Conservation (phyloP, 2,797 vertebrate genomes). For the Euphonia xanthogaster region DNA sequence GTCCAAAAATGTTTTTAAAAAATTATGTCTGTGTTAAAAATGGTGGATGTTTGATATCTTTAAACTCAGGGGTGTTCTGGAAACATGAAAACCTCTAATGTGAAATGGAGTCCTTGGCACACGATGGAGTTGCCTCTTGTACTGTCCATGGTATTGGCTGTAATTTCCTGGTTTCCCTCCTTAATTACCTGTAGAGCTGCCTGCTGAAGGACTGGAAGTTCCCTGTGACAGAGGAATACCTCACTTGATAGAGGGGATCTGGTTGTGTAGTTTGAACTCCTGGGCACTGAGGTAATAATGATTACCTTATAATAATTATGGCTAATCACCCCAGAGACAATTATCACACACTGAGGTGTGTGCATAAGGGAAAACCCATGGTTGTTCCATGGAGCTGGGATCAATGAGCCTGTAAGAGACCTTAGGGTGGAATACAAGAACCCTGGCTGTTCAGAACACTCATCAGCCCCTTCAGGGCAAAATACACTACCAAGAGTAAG, state of each 20-base stretch:
- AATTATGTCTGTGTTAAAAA: neutral
- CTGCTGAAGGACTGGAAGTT: neutral
- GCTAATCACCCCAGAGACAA: neutral
- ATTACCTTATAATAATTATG: neutral
- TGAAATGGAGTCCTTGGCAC: neutral
- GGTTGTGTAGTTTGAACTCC: neutral
- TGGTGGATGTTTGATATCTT: neutral
- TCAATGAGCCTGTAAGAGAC: neutral
- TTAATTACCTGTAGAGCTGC: rapidly evolving
- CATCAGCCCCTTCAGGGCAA: neutral
- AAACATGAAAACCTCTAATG: neutral
- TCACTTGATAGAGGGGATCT: neutral
- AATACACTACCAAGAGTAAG: neutral
- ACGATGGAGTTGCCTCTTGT: neutral
- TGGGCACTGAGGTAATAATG: neutral
- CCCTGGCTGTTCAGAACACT: neutral
- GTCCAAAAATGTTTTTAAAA: neutral
- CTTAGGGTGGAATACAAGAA: neutral
- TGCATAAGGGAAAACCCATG: neutral
- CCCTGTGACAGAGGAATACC: neutral
- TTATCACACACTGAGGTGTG: neutral
- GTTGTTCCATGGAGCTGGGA: neutral
- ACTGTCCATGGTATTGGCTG: rapidly evolving
- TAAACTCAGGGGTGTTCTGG: neutral
- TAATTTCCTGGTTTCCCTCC: neutral